phyloP scores from a whole-genome alignment of 2,113 vertebrate genomes.

The Bos javanicus region DNA sequence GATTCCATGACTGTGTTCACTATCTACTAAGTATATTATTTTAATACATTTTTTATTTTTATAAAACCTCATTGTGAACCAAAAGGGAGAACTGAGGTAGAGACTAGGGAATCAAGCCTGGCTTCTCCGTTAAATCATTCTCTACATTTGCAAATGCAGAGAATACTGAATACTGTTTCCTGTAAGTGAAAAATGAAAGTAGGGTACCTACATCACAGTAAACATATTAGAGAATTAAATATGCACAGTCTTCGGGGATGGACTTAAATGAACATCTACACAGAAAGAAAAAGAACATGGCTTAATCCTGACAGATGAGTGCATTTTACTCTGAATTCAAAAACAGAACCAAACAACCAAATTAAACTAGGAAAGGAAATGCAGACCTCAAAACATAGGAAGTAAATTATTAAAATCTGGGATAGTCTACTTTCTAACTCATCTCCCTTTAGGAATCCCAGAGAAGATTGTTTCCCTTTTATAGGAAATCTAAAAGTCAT shows the following conservation, averaged over 20 bases:
- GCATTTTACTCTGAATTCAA: slow-evolving; percentile 13
- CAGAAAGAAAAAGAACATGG: background rate
- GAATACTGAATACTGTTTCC: background rate
- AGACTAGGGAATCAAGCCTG: background rate
- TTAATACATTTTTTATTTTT: background rate
- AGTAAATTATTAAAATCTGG: slow-evolving; percentile 18
- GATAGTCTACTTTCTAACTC: slow-evolving; percentile 25
- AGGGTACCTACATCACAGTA: background rate
- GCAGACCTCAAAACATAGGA: background rate
- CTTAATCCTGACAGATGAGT: background rate
- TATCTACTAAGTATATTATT: background rate
- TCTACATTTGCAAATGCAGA: background rate
- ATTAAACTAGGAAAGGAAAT: background rate
- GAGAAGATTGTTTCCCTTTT: slow-evolving; percentile 59
- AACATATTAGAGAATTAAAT: background rate
- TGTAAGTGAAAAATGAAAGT: background rate
- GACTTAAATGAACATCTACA: background rate
- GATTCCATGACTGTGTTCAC: background rate
- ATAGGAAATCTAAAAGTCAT: slow-evolving; percentile 69
- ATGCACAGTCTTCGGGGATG: too few species aligned
- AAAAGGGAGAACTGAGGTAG: background rate
- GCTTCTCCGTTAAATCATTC: background rate
- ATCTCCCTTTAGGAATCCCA: slow-evolving; percentile 44
- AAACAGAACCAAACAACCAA: background rate
- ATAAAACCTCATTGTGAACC: background rate